These are phyloP conservation scores for Panonychus citri DNA, from an alignment of 1,140 invertebrate species.

Conservation along the genomic window DNA sequence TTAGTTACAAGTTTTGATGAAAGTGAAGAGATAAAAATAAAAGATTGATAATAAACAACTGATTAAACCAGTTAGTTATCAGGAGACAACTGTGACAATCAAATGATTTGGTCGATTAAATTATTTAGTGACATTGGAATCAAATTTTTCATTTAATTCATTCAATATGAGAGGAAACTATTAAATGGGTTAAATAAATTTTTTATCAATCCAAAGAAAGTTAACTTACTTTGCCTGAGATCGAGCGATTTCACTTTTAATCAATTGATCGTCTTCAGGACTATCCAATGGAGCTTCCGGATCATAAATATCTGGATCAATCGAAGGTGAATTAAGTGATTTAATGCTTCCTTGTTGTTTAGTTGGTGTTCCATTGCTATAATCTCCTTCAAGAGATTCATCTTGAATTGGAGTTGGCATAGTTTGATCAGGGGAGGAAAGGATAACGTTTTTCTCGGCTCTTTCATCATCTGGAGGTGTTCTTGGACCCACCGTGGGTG, in stretches of 20 bases:
- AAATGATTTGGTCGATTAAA: too few relatives aligned
- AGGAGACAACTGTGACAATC: too few relatives aligned
- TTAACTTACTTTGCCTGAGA: background rate
- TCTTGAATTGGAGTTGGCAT: slow-evolving; percentile 12
- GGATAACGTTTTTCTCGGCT: background rate
- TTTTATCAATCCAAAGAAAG: background rate
- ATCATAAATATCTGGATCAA: slow-evolving; percentile 22
- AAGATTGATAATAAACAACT: too few relatives aligned
- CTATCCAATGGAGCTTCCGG: slow-evolving; percentile 21
- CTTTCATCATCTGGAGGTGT: background rate
- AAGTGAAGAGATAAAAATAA: too few relatives aligned
- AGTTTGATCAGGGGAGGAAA: slow-evolving; percentile 1
- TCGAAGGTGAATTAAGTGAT: background rate
- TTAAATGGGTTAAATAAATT: too few relatives aligned
- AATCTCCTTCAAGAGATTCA: slow-evolving; percentile 3
- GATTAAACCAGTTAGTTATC: too few relatives aligned
- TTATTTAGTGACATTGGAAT: too few relatives aligned
- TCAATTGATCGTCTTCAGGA: background rate
- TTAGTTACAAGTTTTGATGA: too few relatives aligned
- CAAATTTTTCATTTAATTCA: too few relatives aligned
- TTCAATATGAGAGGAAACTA: too few relatives aligned
- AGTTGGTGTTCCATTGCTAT: background rate
- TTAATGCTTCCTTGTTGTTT: background rate
- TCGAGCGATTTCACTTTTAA: background rate
- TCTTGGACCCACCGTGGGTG: background rate